phyloP scores from a whole-genome alignment of 2,888 invertebrate species.

The Eupithecia exiguata region DNA sequence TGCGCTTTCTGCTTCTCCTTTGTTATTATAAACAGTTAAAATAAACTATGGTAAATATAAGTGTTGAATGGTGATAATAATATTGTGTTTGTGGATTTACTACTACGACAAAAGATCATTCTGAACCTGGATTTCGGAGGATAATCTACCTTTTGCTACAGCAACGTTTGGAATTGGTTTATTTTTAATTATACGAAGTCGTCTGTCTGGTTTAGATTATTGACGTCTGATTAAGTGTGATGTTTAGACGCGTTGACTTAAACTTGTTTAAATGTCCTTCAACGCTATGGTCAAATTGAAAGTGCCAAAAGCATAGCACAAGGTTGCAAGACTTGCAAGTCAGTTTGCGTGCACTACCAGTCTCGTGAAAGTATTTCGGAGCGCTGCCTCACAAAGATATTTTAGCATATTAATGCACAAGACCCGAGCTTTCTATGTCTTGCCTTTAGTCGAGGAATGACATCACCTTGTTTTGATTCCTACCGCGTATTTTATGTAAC shows the following conservation, averaged over 20 bases:
- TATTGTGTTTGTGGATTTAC: slow-evolving; percentile 55
- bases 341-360: slow-evolving; percentile 71
- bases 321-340: slow-evolving; percentile 61
- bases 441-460: slow-evolving; percentile 54
- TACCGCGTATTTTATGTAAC: slow-evolving; percentile 43
- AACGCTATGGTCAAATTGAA: slow-evolving; percentile 40
- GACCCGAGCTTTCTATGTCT: slow-evolving; percentile 73
- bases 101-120: slow-evolving; percentile 34
- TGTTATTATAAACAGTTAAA: slow-evolving; percentile 40
- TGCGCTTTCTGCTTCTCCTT: slow-evolving; percentile 64
- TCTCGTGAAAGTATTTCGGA: slow-evolving; percentile 81
- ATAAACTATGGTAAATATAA: slow-evolving; percentile 57
- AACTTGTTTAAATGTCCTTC: slow-evolving; percentile 42
- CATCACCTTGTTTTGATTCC: slow-evolving; percentile 54
- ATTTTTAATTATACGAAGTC: slow-evolving; percentile 21
- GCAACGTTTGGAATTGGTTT: slow-evolving; percentile 37
- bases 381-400: slow-evolving; percentile 73
- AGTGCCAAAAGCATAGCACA: slow-evolving; percentile 44
- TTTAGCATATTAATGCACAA: slow-evolving; percentile 77
- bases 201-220: slow-evolving; percentile 23
- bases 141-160: slow-evolving; percentile 48
- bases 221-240: slow-evolving; percentile 18
- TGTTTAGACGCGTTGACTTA: slow-evolving; percentile 36
- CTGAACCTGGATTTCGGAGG: slow-evolving; percentile 42
- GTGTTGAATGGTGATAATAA: slow-evolving; percentile 50